A percentile compares a stretch with the other conserved stretches of the same genome.
These are phyloP conservation scores for Onychostruthus taczanowskii DNA, from an alignment of 2,113 vertebrate genomes.

Conservation along the genomic window DNA sequence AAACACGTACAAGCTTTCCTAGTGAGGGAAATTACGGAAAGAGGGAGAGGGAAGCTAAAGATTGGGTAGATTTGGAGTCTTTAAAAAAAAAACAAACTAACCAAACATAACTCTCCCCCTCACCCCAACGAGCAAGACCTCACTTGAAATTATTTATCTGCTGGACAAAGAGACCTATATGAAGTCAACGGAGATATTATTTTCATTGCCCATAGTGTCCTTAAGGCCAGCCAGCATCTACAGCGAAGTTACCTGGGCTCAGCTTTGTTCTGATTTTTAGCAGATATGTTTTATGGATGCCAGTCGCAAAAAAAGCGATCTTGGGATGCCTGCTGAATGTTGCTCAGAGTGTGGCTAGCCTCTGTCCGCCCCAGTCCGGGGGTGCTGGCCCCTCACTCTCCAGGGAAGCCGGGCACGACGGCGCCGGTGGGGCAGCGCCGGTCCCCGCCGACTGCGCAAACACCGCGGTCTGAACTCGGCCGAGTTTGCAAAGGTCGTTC, in stretches of 20 bases:
- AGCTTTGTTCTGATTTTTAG: background rate
- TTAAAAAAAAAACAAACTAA: too few relatives aligned
- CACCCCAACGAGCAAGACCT: background rate
- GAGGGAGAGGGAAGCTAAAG: background rate
- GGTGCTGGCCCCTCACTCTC: background rate
- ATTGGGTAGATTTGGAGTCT: background rate
- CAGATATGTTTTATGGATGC: background rate
- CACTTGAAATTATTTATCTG: background rate
- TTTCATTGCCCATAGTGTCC: background rate
- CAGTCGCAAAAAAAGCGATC: background rate
- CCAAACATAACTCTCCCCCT: background rate
- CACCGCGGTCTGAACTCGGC: background rate
- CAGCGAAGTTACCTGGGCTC: background rate
- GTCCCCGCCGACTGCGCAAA: background rate
- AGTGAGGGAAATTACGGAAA: background rate
- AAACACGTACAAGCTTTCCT: background rate
- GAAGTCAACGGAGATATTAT: background rate
- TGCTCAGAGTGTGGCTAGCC: background rate
- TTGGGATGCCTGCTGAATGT: background rate
- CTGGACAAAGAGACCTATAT: background rate
- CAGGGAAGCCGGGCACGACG: background rate
- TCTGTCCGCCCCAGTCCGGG: background rate
- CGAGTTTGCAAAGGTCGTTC: background rate
- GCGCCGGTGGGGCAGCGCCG: background rate
- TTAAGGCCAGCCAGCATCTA: background rate